A percentile compares a stretch with the other conserved stretches of the same genome.
Evolutionary conservation across 2,888 invertebrate genomes (phyloP).

Genomic region (Agrilus biguttatus): DNA sequence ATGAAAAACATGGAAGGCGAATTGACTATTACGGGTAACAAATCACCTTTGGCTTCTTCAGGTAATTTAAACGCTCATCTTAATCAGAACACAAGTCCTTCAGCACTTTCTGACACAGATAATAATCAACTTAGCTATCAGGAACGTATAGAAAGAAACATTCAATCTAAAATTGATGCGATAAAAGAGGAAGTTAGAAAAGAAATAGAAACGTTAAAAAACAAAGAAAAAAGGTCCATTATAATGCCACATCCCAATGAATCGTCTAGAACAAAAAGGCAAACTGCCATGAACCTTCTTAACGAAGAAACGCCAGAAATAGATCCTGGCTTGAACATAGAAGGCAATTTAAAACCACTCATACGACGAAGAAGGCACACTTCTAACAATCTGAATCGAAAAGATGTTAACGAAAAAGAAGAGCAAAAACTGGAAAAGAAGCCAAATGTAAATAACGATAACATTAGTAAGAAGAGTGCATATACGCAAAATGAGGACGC

Average conservation of each 20-base stretch:
- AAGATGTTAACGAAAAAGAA: constrained; percentile 1
- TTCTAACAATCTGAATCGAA: constrained; percentile 1
- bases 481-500: neutral
- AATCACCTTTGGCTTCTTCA: constrained; percentile 14
- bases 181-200: constrained; percentile 29
- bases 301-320: constrained; percentile 22
- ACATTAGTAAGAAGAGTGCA: too few species aligned
- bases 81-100: constrained; percentile 2
- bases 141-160: constrained; percentile 22
- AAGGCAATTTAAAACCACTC: constrained; percentile 16
- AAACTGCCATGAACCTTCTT: constrained; percentile 15
- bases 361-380: constrained; percentile 18
- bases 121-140: constrained; percentile 16
- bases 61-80: constrained; percentile 7
- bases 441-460: neutral
- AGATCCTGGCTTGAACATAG: constrained; percentile 18
- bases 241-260: constrained; percentile 1
- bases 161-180: constrained; percentile 25
- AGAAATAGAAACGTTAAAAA: constrained; percentile 19
- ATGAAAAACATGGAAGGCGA: constrained; percentile 18
- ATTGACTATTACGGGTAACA: constrained; percentile 18
- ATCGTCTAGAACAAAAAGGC: constrained; percentile 16
- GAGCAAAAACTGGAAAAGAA: neutral
- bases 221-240: constrained; percentile 3
- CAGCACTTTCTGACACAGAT: constrained; percentile 3